Conservation (phyloP, 2,113 vertebrate genomes). For the Aldabrachelys gigantea region DNA sequence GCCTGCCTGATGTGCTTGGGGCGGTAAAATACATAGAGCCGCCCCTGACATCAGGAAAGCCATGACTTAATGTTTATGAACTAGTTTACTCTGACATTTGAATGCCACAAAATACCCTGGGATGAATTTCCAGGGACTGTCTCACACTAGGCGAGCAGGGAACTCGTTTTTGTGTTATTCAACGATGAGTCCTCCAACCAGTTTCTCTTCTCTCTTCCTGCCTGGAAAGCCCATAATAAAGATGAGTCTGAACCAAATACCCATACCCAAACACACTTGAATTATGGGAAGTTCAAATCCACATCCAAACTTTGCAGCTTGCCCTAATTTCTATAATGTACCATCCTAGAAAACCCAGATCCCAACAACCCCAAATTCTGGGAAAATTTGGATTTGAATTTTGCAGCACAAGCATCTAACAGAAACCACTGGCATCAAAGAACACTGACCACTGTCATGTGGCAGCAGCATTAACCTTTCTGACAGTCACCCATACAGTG, state of each 20-base stretch:
- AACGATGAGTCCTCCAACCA: not conserved
- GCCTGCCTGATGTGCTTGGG: no score
- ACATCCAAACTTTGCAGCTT: not conserved
- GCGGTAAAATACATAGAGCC: no score
- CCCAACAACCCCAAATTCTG: not conserved
- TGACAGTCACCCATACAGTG: not conserved
- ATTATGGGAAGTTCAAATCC: not conserved
- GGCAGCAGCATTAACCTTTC: not conserved
- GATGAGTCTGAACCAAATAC: not conserved
- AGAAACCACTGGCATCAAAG: not conserved
- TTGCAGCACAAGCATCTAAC: not conserved
- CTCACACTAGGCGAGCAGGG: not conserved
- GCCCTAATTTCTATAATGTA: not conserved
- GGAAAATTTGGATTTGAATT: not conserved
- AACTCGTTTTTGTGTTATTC: not conserved
- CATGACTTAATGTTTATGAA: not conserved
- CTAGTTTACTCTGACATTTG: not conserved
- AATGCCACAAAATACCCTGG: not conserved
- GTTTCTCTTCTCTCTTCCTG: not conserved
- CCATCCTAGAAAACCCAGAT: not conserved
- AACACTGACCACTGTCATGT: not conserved
- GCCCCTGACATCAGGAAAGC: not conserved
- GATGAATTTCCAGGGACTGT: rapidly evolving
- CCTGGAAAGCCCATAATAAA: not conserved
- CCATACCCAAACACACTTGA: not conserved